Evolutionary conservation across 1,140 invertebrate species (phyloP), one percentile per base, ranked within the genome.

Genomic region (Nasonia giraulti): DNA sequence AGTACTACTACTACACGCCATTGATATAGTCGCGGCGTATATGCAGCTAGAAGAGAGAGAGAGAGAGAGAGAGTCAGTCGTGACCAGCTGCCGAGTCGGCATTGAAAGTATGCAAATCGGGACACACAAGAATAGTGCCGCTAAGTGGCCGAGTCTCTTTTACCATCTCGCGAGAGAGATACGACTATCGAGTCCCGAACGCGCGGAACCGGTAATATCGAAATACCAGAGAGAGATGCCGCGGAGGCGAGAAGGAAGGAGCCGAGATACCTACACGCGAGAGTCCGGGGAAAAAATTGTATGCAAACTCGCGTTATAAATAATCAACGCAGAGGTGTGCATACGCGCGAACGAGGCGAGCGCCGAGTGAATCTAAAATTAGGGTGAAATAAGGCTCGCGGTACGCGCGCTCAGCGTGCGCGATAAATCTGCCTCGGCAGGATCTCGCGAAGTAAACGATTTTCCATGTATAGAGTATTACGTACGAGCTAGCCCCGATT

Each of bases 41-140:
- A 27, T 55, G 37, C 40, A 44, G 40, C 40, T 37, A 14, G 17
- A 20, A 55, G 50, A 62, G 27, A 27, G 27, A 27, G 27, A 27
- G 27, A 27, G 27, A 27, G 27, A 27, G 27, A 27, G 17, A 62
- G 55, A 62, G 17, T n/a, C 27, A 33, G n/a, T 74, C 73, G 33
- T 50, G 50, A 62, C 81, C 50, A 2, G 47, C 75, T 23, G 82
- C 17, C 50, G 17, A 78, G 50, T 75, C 23, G 68, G 69, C 83
- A 84, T 84, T 84, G 77, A 81, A 81, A 44, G 62, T 81, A 85
- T 85, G 84, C 62, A 77, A 85, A 85, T 85, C 33, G 40, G 47
- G 76, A 71, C 1, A 11, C 17, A 20, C 37, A 62, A 69, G 31
- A 31, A 77, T 81, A 37, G 73, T 62, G 74, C 74, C 73, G 71